Evolutionary conservation across 2,888 invertebrate species (phyloP), one percentile per base, ranked within the genome.

Genomic region (Limnephilus lunatus): DNA sequence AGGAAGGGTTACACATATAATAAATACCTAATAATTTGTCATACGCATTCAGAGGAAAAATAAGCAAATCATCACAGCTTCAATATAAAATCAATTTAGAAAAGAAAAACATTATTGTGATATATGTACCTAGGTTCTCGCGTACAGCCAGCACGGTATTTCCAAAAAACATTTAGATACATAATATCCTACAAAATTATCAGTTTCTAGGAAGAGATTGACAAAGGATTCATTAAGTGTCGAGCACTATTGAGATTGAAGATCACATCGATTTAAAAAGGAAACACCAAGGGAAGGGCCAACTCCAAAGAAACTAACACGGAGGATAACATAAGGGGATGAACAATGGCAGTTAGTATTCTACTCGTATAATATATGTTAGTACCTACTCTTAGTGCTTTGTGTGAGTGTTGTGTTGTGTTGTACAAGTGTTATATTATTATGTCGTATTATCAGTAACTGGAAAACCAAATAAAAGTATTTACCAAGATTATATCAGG

Each of bases 281-380:
- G 35, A 83, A 83, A 32, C 35, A 83, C 83, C 39, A 90, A 92
- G 93, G 93, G 93, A 92, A 92, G 88, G 93, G 93, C 93, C 93
- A 93, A 93, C 93, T 93, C 91, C 93, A 93, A 93, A 92, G 93
- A 93, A 93, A 92, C 93, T 86, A 93, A 93, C 91, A 92, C 92
- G 89, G 91, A 85, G 91, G 91, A 92, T 86, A 91, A 90, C 83
- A 90, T 85, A 89, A 90, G 85, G 90, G 81, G 68, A 25, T 86
- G 85, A 86, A 44, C 30, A 86, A 30, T 90, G 85, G 35, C 39
- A 44, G 44, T 86, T 44, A 86, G 85, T 86, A n/a, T 48, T 86
- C 12, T 25, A 48, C 48, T 48, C 48, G 25, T 12, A n/a, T 9
- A 82, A 31, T 14, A 32, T 82, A 82, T 30, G 82, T 82, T 1